Conservation (phyloP, 2,113 vertebrate species). For the Platysternon megacephalum region DNA sequence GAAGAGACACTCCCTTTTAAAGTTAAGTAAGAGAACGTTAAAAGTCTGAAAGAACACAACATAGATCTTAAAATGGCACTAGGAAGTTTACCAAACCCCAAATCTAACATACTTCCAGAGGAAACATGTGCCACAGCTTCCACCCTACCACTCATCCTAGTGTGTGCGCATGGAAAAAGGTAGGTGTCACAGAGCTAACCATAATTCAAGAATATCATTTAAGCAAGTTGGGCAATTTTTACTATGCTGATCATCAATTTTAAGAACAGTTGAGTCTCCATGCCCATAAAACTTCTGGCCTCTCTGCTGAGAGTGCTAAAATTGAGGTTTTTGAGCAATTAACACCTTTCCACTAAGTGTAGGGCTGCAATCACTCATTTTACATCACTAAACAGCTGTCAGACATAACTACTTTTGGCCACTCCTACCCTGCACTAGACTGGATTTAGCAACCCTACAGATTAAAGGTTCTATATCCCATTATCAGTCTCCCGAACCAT, state of each 20-base stretch:
- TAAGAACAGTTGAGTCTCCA: background rate
- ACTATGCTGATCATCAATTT: background rate
- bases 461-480: slow-evolving; percentile 26
- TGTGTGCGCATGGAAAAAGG: background rate
- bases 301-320: background rate
- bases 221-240: background rate
- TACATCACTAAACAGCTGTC: background rate
- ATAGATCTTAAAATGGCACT: background rate
- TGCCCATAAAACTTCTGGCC: background rate
- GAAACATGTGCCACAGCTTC: background rate
- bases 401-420: slow-evolving; percentile 8
- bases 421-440: background rate
- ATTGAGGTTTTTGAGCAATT: background rate
- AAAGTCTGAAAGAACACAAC: background rate
- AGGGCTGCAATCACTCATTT: background rate
- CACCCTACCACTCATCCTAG: background rate
- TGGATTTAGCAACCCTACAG: background rate
- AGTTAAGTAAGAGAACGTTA: background rate
- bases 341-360: background rate
- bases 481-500: background rate
- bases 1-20: background rate
- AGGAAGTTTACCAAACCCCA: background rate
- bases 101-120: background rate
- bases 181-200: background rate
- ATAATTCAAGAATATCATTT: background rate